Conservation (phyloP, 1,140 invertebrate genomes). For the Hyposmocoma kahamanoa region DNA sequence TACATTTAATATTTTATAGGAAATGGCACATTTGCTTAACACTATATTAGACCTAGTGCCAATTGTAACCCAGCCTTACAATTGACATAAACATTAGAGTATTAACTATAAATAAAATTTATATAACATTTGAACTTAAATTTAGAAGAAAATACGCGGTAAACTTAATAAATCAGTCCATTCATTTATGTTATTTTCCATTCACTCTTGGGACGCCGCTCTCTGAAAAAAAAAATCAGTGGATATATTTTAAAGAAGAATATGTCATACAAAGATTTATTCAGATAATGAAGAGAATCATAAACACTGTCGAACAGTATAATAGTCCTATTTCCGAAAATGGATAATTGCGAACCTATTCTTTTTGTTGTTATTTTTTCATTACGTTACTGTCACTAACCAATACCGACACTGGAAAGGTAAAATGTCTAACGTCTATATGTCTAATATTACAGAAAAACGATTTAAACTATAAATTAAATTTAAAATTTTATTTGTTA, state of each 20-base stretch:
- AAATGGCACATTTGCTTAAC: conserved; percentile 39
- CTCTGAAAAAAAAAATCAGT: conserved; percentile 38
- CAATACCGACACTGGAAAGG: too few relatives aligned
- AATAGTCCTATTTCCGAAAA: too few relatives aligned
- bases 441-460: too few relatives aligned
- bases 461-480: too few relatives aligned
- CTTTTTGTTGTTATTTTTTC: too few relatives aligned
- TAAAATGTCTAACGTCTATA: too few relatives aligned
- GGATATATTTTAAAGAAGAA: neutral
- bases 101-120: conserved; percentile 26
- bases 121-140: conserved; percentile 15
- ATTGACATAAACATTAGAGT: conserved; percentile 34
- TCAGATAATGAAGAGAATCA: too few relatives aligned
- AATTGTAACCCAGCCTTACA: conserved; percentile 63
- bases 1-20: conserved; percentile 14
- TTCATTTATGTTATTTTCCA: conserved; percentile 15
- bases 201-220: conserved; percentile 39
- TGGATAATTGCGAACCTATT: too few relatives aligned
- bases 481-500: too few relatives aligned
- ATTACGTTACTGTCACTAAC: too few relatives aligned
- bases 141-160: neutral
- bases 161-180: conserved; percentile 36
- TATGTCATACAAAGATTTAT: too few relatives aligned
- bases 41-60: conserved; percentile 32
- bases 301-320: too few relatives aligned